Percentiles rank a stretch among this genome's conserved stretches.
These are phyloP conservation scores for Gymnodraco acuticeps DNA, from an alignment of 2,797 vertebrate species.

Conservation along the genomic window DNA sequence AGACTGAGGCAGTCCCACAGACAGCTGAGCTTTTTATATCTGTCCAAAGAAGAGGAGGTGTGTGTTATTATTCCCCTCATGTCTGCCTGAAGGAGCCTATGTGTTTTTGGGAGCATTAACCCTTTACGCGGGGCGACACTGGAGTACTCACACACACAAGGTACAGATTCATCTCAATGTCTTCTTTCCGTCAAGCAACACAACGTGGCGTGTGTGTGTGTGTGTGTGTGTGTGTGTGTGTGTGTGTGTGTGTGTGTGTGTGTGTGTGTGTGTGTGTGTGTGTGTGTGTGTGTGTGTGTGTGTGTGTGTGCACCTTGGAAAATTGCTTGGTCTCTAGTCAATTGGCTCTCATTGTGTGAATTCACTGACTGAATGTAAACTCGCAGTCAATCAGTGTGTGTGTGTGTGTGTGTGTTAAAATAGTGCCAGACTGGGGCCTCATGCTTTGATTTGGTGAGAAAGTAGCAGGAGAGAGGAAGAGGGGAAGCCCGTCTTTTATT, in stretches of 20 bases:
- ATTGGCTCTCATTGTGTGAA: conserved; percentile 57
- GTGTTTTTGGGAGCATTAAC: conserved; percentile 64
- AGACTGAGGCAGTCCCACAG: conserved; percentile 39
- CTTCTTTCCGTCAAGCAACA: not conserved
- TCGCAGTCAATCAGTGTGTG: conserved; percentile 27
- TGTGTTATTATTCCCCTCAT: conserved; percentile 10
- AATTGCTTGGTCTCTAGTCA: conserved; percentile 46
- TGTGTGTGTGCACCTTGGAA: conserved; percentile 22
- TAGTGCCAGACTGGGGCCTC: conserved; percentile 38
- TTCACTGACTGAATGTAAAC: conserved; percentile 66
- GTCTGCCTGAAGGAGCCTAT: conserved; percentile 60
- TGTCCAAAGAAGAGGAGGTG: conserved; percentile 37
- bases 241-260: conserved; percentile 15
- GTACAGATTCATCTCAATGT: conserved; percentile 43
- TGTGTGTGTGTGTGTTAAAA: conserved; percentile 18
- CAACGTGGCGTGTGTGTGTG: conserved; percentile 19
- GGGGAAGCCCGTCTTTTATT: conserved; percentile 13
- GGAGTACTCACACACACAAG: conserved; percentile 75
- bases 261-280: conserved; percentile 12
- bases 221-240: conserved; percentile 5
- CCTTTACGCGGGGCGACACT: conserved; percentile 63
- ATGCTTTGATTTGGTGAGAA: conserved; percentile 52
- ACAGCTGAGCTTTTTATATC: not conserved
- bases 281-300: conserved; percentile 3
- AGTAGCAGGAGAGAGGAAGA: conserved; percentile 21